These are phyloP conservation scores for Dioctria rufipes DNA, from an alignment of 2,888 invertebrate genomes.

Conservation along the genomic window DNA sequence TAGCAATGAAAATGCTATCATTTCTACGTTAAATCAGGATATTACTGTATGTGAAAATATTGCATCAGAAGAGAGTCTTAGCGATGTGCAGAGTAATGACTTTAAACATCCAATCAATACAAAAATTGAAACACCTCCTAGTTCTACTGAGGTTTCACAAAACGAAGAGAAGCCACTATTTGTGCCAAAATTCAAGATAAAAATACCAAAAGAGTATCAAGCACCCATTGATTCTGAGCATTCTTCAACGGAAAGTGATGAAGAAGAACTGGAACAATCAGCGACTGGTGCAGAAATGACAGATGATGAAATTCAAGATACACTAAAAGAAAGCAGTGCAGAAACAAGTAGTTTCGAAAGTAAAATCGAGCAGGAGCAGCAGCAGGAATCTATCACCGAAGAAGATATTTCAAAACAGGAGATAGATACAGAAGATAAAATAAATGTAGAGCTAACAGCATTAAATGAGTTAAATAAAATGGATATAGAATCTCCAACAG, in stretches of 20 bases:
- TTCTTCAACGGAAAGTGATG: slow-evolving; percentile 68
- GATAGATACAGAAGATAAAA: slow-evolving; percentile 55
- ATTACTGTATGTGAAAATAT: too few relatives aligned
- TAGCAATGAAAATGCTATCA: too few relatives aligned
- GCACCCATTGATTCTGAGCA: slow-evolving; percentile 65
- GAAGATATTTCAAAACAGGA: slow-evolving; percentile 57
- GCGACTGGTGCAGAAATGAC: slow-evolving; percentile 53
- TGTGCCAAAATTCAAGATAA: slow-evolving; percentile 80
- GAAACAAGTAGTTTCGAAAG: neutral
- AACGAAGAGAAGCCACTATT: slow-evolving; percentile 61
- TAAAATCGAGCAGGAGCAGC: slow-evolving; percentile 46
- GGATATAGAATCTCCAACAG: slow-evolving; percentile 34
- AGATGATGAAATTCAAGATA: slow-evolving; percentile 54
- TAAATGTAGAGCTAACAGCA: slow-evolving; percentile 31
- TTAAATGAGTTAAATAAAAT: slow-evolving; percentile 31
- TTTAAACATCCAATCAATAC: neutral
- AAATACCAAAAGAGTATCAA: slow-evolving; percentile 76
- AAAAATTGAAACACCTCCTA: neutral
- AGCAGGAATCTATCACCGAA: neutral
- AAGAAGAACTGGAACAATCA: slow-evolving; percentile 62
- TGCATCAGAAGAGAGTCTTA: too few relatives aligned
- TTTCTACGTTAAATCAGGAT: too few relatives aligned
- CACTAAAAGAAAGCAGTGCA: slow-evolving; percentile 56
- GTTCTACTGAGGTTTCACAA: neutral
- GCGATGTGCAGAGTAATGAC: too few relatives aligned